Percentiles rank a stretch among this genome's conserved stretches.
Evolutionary conservation across 2,113 vertebrate species (phyloP).

Genomic region (Gnathochromis pfefferi): DNA sequence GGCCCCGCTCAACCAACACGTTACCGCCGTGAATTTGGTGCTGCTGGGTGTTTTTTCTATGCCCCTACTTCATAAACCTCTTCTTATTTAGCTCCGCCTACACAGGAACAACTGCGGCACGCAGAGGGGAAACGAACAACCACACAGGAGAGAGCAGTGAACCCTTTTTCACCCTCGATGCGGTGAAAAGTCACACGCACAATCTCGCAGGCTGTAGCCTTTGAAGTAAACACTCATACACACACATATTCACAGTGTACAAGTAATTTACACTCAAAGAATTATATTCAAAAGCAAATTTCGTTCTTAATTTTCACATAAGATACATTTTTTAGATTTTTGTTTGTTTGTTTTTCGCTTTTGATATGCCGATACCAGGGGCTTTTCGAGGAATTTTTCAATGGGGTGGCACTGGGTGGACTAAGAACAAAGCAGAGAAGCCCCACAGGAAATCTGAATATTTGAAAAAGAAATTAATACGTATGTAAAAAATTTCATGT

Average conservation of each 20-base stretch:
- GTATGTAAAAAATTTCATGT: accelerated
- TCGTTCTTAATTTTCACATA: background rate
- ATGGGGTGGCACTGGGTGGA: background rate
- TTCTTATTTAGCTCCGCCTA: constrained; percentile 22
- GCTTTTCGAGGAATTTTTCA: background rate
- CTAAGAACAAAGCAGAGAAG: background rate
- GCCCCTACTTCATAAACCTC: background rate
- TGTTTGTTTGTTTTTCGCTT: background rate
- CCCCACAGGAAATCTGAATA: background rate
- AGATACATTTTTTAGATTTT: background rate
- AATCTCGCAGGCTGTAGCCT: background rate
- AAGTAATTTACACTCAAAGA: background rate
- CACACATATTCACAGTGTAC: background rate
- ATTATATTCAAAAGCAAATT: background rate
- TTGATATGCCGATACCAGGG: background rate
- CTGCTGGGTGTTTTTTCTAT: background rate
- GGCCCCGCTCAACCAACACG: background rate
- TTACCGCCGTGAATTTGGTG: background rate
- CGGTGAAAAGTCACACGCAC: background rate
- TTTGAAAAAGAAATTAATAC: background rate
- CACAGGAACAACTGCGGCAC: constrained; percentile 1
- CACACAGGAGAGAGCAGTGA: background rate
- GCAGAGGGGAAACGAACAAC: background rate
- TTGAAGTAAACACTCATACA: background rate
- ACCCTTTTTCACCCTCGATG: background rate